Conservation (phyloP, 2,113 vertebrate species). For the Rhagologus leucostigma region DNA sequence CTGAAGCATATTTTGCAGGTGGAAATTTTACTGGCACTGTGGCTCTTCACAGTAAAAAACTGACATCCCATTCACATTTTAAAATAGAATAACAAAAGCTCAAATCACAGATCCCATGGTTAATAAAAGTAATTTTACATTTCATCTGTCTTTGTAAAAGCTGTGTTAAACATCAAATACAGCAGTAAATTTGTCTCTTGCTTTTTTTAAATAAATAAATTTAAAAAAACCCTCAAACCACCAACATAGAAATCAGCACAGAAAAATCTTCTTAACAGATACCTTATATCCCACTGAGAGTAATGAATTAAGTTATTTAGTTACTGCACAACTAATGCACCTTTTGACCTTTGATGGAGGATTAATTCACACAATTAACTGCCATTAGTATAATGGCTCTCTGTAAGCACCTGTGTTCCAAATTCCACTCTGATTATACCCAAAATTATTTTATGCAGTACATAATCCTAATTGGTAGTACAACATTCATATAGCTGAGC, state of each 20-base stretch:
- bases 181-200: neutral
- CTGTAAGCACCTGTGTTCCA: neutral
- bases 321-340: neutral
- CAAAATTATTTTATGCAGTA: neutral
- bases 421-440: neutral
- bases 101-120: neutral
- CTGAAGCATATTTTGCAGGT: neutral
- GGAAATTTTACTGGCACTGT: neutral
- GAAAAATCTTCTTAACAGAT: neutral
- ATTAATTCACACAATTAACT: conserved; percentile 20
- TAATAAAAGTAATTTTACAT: neutral
- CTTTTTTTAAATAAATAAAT: neutral
- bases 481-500: neutral
- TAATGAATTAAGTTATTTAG: neutral
- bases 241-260: neutral
- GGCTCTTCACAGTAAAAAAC: neutral
- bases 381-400: neutral
- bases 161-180: neutral
- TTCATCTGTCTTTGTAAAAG: neutral
- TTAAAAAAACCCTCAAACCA: accelerated
- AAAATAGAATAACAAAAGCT: neutral
- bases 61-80: neutral
- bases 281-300: neutral
- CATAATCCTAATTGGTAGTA: neutral
- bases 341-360: neutral